Conservation (phyloP, 2,113 vertebrate species). For the Donacobius atricapilla region DNA sequence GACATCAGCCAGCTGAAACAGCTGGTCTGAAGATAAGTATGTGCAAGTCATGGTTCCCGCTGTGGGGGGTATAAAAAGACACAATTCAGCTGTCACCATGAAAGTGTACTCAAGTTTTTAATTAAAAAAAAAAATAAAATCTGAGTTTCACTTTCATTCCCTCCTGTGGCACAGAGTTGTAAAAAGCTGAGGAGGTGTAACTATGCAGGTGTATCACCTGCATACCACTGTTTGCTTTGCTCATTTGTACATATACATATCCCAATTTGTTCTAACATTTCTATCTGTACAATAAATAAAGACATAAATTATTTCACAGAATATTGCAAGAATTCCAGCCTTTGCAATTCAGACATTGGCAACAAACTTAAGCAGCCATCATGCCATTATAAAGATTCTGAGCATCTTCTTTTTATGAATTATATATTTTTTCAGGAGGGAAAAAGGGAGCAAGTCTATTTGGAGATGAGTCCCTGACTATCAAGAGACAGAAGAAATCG, state of each 20-base stretch:
- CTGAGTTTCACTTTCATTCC: background rate
- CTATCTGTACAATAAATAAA: background rate
- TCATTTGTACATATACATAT: fast-evolving
- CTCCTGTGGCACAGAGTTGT: background rate
- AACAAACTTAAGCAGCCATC: background rate
- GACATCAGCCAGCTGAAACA: background rate
- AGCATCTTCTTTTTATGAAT: background rate
- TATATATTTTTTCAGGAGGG: background rate
- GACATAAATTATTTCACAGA: background rate
- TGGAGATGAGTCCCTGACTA: background rate
- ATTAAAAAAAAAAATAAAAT: background rate
- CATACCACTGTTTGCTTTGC: background rate
- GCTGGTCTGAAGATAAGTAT: background rate
- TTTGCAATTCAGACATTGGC: background rate
- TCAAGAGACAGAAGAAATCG: background rate
- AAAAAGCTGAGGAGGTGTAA: background rate
- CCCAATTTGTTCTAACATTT: background rate
- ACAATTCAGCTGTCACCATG: background rate
- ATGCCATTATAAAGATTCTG: background rate
- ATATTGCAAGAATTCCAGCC: background rate
- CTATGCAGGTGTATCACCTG: background rate
- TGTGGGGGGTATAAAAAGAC: background rate
- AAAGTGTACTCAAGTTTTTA: background rate
- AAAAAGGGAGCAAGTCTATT: background rate
- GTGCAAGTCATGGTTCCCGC: slow-evolving; percentile 3